A percentile compares a stretch with the other conserved stretches of the same genome.
Evolutionary conservation across 2,113 vertebrate species (phyloP).

Genomic region (Pithys albifrons): DNA sequence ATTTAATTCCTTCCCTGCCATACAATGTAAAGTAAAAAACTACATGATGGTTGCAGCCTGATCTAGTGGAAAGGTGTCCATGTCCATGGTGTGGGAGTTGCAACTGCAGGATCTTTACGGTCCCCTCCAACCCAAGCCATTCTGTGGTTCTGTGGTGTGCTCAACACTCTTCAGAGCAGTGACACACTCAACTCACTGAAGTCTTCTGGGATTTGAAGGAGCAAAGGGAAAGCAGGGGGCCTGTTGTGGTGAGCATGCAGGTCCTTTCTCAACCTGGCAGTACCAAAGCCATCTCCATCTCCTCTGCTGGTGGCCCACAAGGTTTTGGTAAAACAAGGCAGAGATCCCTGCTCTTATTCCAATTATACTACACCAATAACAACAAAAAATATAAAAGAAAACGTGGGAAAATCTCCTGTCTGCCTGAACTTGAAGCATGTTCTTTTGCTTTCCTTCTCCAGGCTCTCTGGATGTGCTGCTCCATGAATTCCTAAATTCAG

Average conservation of each 20-base stretch:
- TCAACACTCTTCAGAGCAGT: neutral
- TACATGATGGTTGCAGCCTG: neutral
- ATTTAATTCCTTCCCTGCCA: neutral
- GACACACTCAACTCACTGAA: neutral
- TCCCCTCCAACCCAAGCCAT: neutral
- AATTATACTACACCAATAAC: neutral
- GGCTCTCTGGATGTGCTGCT: neutral
- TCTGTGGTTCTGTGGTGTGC: neutral
- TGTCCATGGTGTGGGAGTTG: neutral
- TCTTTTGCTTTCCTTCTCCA: neutral
- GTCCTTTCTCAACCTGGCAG: neutral
- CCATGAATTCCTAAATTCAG: neutral
- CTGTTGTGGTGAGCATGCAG: neutral
- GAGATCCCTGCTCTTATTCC: neutral
- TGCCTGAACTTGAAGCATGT: rapidly evolving
- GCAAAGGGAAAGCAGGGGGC: neutral
- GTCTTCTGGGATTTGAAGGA: neutral
- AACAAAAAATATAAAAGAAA: neutral
- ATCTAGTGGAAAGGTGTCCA: neutral
- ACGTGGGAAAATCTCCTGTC: neutral
- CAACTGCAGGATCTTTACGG: neutral
- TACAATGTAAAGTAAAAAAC: neutral
- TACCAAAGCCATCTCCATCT: neutral
- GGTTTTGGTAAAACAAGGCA: rapidly evolving
- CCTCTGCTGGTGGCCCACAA: rapidly evolving